These are phyloP conservation scores for Galeopterus variegatus DNA, from an alignment of 2,113 vertebrate species.

Conservation along the genomic window DNA sequence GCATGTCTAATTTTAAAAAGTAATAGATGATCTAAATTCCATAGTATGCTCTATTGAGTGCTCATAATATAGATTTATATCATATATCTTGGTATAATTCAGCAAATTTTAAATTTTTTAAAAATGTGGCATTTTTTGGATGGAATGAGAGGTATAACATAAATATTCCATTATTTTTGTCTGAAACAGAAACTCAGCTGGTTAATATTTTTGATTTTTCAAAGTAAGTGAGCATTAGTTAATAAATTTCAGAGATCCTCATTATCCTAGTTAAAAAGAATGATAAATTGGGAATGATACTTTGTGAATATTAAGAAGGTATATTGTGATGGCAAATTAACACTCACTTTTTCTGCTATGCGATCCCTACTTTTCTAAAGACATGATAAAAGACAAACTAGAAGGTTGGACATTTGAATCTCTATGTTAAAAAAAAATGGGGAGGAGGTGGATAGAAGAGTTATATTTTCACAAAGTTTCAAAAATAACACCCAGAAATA, in stretches of 20 bases:
- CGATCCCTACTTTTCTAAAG: background rate
- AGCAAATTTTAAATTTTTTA: background rate
- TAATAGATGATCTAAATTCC: background rate
- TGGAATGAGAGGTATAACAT: background rate
- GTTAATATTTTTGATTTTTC: background rate
- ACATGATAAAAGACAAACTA: background rate
- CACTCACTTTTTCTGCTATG: background rate
- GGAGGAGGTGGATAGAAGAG: accelerated
- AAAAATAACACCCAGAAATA: background rate
- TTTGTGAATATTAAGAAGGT: background rate
- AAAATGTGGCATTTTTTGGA: background rate
- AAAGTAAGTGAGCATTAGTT: background rate
- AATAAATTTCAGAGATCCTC: background rate
- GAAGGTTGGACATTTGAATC: background rate
- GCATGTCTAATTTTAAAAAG: background rate
- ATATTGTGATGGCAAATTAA: background rate
- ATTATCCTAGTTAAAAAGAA: background rate
- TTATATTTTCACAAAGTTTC: background rate
- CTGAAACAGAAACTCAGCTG: background rate
- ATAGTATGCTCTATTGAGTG: background rate
- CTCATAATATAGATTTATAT: background rate
- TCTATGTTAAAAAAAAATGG: background rate
- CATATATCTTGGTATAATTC: background rate
- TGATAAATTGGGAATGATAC: background rate
- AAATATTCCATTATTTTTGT: background rate